These are phyloP conservation scores for Drosophila demipolita DNA, from an alignment of 2,888 invertebrate species.

Conservation along the genomic window DNA sequence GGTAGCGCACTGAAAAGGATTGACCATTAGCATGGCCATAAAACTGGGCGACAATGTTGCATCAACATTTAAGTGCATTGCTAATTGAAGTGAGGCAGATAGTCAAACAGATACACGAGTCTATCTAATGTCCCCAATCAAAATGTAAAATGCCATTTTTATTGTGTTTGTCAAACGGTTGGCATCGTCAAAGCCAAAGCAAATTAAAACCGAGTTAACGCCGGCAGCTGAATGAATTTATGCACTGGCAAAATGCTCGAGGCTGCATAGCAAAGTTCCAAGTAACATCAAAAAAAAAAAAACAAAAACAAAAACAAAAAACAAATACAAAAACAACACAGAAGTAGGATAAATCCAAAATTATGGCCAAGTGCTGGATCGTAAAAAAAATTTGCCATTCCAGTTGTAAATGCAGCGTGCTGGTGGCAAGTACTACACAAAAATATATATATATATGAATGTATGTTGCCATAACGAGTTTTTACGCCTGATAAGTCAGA, in stretches of 20 bases:
- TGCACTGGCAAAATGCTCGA: conserved; percentile 35
- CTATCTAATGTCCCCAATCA: conserved; percentile 67
- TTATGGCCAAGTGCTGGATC: conserved; percentile 59
- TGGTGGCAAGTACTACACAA: conserved; percentile 45
- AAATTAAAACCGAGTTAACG: conserved; percentile 67
- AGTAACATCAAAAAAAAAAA: conserved; percentile 8
- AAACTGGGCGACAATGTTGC: conserved; percentile 52
- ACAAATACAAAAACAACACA: not conserved
- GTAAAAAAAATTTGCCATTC: conserved; percentile 71
- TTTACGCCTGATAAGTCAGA: conserved; percentile 54
- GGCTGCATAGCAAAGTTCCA: conserved; percentile 32
- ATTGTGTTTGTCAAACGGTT: conserved; percentile 64
- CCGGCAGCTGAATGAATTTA: conserved; percentile 40
- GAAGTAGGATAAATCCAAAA: conserved; percentile 30
- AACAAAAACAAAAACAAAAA: not conserved
- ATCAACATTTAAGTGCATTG: conserved; percentile 39
- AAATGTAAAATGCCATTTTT: conserved; percentile 70
- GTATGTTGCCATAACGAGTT: conserved; percentile 47
- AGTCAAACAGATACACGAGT: conserved; percentile 8
- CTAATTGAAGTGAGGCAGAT: conserved; percentile 47
- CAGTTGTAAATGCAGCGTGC: conserved; percentile 68
- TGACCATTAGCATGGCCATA: conserved; percentile 40
- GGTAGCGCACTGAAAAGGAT: conserved; percentile 22
- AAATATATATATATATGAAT: conserved; percentile 37
- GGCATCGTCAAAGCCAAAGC: conserved; percentile 42